Evolutionary conservation across 2,888 invertebrate species (phyloP).

Genomic region (Drepanosiphum platanoidis): DNA sequence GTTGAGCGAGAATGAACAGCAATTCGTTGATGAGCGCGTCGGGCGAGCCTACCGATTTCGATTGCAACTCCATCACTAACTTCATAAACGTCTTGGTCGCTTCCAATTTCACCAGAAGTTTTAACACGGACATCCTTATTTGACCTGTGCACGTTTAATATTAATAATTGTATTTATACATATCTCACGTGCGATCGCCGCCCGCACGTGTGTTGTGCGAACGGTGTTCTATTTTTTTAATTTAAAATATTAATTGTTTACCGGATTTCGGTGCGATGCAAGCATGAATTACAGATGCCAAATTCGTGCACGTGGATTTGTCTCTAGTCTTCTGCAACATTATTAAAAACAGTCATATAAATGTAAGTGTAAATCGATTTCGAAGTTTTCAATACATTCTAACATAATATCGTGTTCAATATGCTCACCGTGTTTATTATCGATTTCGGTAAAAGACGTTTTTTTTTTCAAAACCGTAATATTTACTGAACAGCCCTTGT

Average conservation of each 20-base stretch:
- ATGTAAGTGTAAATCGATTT: too few species aligned
- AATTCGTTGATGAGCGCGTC: constrained; percentile 73
- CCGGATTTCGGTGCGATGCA: constrained; percentile 71
- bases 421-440: too few species aligned
- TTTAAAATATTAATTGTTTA: constrained; percentile 64
- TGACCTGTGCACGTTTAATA: constrained; percentile 35
- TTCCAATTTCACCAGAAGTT: constrained; percentile 70
- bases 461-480: too few species aligned
- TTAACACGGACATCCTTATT: constrained; percentile 67
- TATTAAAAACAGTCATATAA: too few species aligned
- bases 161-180: background rate
- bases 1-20: constrained; percentile 73
- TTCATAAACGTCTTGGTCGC: constrained; percentile 73
- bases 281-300: constrained; percentile 73
- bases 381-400: too few species aligned
- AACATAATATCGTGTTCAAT: too few species aligned
- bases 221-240: constrained; percentile 62
- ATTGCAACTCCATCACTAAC: constrained; percentile 70
- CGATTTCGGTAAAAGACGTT: too few species aligned
- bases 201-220: background rate
- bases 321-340: constrained; percentile 71
- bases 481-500: too few species aligned
- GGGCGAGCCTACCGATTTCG: constrained; percentile 70
- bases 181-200: background rate
- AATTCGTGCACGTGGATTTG: constrained; percentile 70